Base-by-base conservation (phyloP, 2,113 vertebrate genomes). In the Oncorhynchus keta region DNA sequence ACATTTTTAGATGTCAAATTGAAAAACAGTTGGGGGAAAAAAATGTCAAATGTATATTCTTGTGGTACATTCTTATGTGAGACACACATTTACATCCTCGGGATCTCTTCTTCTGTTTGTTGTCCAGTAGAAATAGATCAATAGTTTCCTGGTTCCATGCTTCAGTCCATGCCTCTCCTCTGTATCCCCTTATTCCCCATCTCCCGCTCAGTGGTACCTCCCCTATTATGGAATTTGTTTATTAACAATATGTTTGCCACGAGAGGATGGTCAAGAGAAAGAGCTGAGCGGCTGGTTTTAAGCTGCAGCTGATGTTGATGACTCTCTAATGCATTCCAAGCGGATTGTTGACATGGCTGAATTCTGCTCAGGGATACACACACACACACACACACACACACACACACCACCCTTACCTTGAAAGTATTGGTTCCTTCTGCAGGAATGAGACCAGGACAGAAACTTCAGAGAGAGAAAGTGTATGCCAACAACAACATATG, bases 231-330 rank as follows among this genome's bases (percentile, higher is more conserved):
- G 79, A 87, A 84, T 81, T 77, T 84, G 68, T 90, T 90, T 90
- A 91, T 91, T 90, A 91, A 93, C 88, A 88, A 79, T 64, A 32
- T 75, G 81, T 85, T 86, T 79, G 72, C 85, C 89, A 88, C 83
- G 22, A 83, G 92, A 62, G 89, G 87, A 85, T 74, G 79, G 76
- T 72, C 70, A 66, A 76, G 85, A 70, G 72, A 92, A 93, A 91
- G 70, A 88, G 92, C 92, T 93, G 92, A 94, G 85, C 55, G 55
- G 82, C 88, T 88, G 78, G 80, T 93, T 92, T 86, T 80, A 83
- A 85, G 84, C 80, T 70, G 67, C 73, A 30, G 68, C 77, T 78
- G 85, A 87, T 85, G 62, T 81, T 90, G 87, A 89, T 83, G 81
- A 88, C 87, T 88, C 89, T 89, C 87, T 87, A 84, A 91, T 89